Evolutionary conservation across 1,140 invertebrate genomes (phyloP).

Genomic region (Ceratina calcarata): DNA sequence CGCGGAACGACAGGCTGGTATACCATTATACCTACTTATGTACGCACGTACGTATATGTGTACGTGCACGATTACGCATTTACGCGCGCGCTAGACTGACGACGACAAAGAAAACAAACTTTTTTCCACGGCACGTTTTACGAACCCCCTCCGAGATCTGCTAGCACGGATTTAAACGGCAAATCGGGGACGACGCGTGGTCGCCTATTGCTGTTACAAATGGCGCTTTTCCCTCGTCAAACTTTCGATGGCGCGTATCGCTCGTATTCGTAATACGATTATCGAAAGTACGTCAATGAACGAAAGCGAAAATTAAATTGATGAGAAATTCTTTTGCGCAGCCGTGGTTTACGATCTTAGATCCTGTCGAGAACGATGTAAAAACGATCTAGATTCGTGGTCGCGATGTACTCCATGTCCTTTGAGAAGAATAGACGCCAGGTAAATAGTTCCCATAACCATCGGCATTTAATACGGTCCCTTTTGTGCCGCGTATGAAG

Average conservation of each 20-base stretch:
- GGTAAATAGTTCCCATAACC: slow-evolving; percentile 3
- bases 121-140: slow-evolving; percentile 41
- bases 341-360: no score
- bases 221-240: slow-evolving; percentile 21
- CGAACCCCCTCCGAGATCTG: slow-evolving; percentile 18
- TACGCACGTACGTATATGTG: background rate
- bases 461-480: slow-evolving; percentile 3
- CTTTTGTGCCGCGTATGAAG: background rate
- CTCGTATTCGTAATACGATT: background rate
- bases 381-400: no score
- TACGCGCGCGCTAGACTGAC: slow-evolving; percentile 2
- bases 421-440: no score
- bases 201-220: slow-evolving; percentile 29
- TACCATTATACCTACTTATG: no score
- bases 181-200: slow-evolving; percentile 31
- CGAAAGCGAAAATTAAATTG: no score
- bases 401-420: no score
- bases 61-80: background rate
- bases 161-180: slow-evolving; percentile 54
- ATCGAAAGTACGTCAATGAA: background rate
- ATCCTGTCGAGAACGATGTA: no score
- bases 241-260: background rate
- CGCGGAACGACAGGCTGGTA: background rate
- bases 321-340: no score
- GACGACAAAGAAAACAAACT: slow-evolving; percentile 45